Percentiles rank a stretch among this genome's conserved stretches.
Evolutionary conservation across 1,140 invertebrate species (phyloP).

Genomic region (Lasaia peninsularis): DNA sequence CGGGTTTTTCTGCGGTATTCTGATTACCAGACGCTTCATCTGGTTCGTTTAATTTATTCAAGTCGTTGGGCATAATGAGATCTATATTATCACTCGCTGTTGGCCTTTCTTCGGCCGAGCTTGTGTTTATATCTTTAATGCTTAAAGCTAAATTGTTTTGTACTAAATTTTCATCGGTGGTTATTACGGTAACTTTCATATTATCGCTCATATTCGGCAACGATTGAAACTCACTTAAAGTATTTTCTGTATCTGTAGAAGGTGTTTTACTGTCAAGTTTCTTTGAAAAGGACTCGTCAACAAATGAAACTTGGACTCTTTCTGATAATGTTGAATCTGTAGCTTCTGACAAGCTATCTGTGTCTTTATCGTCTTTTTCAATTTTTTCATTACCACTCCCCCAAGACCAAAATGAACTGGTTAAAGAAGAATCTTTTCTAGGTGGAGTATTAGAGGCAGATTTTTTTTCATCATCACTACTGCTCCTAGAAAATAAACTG

Average conservation of each 20-base stretch:
- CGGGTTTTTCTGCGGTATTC: conserved; percentile 20
- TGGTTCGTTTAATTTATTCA: conserved; percentile 41
- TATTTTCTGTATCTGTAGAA: conserved; percentile 66
- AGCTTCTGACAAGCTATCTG: conserved; percentile 53
- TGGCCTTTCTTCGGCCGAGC: conserved; percentile 35
- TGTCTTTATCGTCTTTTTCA: conserved; percentile 48
- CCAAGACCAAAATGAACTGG: conserved; percentile 74
- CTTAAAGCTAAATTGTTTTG: conserved; percentile 74
- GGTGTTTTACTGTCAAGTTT: conserved; percentile 69
- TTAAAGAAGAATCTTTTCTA: conserved; percentile 62
- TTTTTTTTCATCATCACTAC: conserved; percentile 56
- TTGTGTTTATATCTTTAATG: conserved; percentile 39
- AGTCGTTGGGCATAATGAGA: conserved; percentile 64
- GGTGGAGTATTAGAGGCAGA: conserved; percentile 59
- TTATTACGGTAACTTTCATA: conserved; percentile 54
- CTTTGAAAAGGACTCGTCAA: conserved; percentile 65
- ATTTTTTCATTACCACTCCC: conserved; percentile 49
- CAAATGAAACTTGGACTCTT: conserved; percentile 61
- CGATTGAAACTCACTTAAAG: conserved; percentile 62
- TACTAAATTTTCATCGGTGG: conserved; percentile 73
- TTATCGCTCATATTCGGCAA: conserved; percentile 37
- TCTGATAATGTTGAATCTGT: conserved; percentile 66
- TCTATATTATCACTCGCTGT: conserved; percentile 52
- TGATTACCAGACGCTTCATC: conserved; percentile 25
- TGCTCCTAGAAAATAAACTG: conserved; percentile 71